Evolutionary conservation across 2,888 invertebrate species (phyloP).

Genomic region (Spialia ferax): DNA sequence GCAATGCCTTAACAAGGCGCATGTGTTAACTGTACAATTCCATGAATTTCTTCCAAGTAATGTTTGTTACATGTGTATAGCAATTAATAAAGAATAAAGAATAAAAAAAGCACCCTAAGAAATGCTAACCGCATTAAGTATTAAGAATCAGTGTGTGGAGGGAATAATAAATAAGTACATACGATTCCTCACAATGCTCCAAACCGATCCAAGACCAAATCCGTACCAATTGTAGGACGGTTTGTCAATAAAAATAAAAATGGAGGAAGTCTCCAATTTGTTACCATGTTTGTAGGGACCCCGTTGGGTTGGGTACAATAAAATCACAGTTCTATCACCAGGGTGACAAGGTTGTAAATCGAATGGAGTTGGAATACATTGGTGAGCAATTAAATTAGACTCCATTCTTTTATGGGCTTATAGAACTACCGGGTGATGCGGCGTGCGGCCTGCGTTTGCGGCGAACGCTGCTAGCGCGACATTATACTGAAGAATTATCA

Average conservation of each 20-base stretch:
- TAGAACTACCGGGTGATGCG: constrained; percentile 19
- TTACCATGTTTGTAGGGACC: constrained; percentile 43
- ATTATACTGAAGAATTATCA: too few relatives aligned
- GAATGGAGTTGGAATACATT: constrained; percentile 16
- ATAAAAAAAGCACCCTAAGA: too few relatives aligned
- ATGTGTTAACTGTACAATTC: too few relatives aligned
- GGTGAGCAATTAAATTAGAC: constrained; percentile 35
- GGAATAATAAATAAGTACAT: too few relatives aligned
- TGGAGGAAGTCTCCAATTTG: constrained; percentile 83
- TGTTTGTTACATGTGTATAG: too few relatives aligned
- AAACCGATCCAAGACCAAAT: constrained; percentile 74
- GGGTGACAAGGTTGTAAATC: constrained; percentile 2
- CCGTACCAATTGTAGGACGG: constrained; percentile 79
- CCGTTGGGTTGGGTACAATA: not conserved
- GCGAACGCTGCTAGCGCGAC: constrained; percentile 10
- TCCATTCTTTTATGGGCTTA: constrained; percentile 32
- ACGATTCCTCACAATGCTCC: not conserved
- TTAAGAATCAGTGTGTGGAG: too few relatives aligned
- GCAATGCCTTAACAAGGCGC: too few relatives aligned
- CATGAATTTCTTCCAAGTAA: too few relatives aligned
- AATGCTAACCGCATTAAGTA: too few relatives aligned
- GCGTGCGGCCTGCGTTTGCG: constrained; percentile 21
- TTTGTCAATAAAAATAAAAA: constrained; percentile 85
- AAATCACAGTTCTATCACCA: constrained; percentile 18
- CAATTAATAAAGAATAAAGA: too few relatives aligned